Conservation (phyloP, 37 sponge, comb jelly and placozoan genomes). For the Ephydatia muelleri region DNA sequence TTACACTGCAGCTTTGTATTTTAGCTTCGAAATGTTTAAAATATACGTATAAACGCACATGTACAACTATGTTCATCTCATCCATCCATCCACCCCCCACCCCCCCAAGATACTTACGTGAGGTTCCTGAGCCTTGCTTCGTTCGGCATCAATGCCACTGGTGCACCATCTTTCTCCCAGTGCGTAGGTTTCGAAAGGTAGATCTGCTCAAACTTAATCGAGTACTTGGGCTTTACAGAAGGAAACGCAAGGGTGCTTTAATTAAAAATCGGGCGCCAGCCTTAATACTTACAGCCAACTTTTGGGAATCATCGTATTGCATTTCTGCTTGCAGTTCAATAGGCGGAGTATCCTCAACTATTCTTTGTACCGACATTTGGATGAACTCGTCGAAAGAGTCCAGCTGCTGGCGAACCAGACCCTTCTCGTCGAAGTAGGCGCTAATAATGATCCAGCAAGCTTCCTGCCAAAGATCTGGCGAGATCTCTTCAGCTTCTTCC, state of each 20-base stretch:
- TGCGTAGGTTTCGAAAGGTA: constrained; percentile 98
- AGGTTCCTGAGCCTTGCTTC: constrained; percentile 97
- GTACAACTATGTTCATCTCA: neutral
- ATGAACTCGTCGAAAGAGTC: constrained; percentile 99
- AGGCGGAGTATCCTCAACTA: constrained; percentile 95
- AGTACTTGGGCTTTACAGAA: constrained; percentile 82
- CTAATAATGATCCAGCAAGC: constrained; percentile 99
- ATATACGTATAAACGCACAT: too few species aligned
- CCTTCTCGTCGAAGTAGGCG: constrained; percentile 99
- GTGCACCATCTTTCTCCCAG: constrained; percentile 98
- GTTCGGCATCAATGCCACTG: constrained; percentile 95
- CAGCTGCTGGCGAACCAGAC: constrained; percentile 97
- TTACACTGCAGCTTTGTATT: too few species aligned
- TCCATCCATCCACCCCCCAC: neutral
- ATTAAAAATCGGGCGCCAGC: neutral
- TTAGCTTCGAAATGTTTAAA: too few species aligned
- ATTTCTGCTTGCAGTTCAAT: constrained; percentile 95
- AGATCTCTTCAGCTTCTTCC: constrained; percentile 95
- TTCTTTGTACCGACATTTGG: constrained; percentile 98
- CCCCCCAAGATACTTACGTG: constrained; percentile 51
- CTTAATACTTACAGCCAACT: neutral
- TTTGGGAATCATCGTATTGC: constrained; percentile 77
- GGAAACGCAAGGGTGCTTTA: neutral
- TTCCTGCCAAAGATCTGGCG: constrained; percentile 99
- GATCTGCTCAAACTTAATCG: constrained; percentile 99